Evolutionary conservation across 2,888 invertebrate genomes (phyloP).

Genomic region (Drosophila stalkeri): DNA sequence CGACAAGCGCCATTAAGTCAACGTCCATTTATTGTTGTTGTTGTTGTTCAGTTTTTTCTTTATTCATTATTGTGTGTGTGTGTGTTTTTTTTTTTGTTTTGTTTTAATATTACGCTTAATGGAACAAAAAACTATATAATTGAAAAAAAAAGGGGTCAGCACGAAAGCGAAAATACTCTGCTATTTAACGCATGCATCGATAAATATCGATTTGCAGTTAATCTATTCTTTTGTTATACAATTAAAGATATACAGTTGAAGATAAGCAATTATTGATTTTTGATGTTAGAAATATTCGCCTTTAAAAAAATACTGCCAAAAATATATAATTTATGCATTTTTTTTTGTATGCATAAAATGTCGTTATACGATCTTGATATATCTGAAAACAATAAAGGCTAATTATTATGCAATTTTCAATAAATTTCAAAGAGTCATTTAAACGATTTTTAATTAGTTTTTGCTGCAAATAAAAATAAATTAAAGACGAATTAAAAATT

Average conservation of each 20-base stretch:
- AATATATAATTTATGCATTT: background rate
- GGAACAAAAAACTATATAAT: conserved; percentile 53
- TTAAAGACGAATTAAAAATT: background rate
- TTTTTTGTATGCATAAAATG: background rate
- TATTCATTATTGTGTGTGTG: conserved; percentile 33
- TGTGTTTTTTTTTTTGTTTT: conserved; percentile 2
- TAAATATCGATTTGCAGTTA: background rate
- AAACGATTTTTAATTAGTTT: background rate
- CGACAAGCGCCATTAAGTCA: conserved; percentile 63
- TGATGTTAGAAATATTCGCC: no score
- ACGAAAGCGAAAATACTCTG: conserved; percentile 34
- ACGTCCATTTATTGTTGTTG: conserved; percentile 48
- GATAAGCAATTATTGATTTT: no score
- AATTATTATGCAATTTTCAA: conserved; percentile 7
- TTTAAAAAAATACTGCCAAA: background rate
- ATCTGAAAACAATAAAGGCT: background rate
- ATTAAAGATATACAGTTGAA: no score
- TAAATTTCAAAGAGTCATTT: background rate
- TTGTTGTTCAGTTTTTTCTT: conserved; percentile 20
- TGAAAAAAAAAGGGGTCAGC: conserved; percentile 16
- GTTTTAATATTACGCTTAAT: conserved; percentile 36
- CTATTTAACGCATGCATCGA: background rate
- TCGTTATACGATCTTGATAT: background rate
- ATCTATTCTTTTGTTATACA: no score
- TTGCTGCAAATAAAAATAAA: background rate